phyloP scores from a whole-genome alignment of 2,113 vertebrate genomes.

The Lathamus discolor region DNA sequence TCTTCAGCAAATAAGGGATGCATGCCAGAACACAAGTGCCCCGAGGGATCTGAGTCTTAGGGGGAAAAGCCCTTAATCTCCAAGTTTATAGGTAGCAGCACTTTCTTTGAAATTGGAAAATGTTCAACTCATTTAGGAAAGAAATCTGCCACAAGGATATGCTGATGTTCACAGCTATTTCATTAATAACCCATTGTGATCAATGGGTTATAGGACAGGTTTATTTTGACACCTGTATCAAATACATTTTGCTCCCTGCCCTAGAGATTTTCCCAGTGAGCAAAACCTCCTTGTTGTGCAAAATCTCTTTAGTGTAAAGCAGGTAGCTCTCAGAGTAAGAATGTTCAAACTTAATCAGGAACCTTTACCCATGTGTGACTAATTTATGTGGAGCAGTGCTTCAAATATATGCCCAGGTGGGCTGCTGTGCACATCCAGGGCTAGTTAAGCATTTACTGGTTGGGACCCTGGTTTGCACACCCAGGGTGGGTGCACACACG shows the following conservation, averaged over 20 bases:
- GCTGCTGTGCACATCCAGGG: neutral
- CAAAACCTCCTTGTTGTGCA: neutral
- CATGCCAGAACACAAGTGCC: conserved; percentile 61
- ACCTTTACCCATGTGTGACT: conserved; percentile 28
- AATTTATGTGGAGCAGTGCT: conserved; percentile 40
- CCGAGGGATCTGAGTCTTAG: conserved; percentile 31
- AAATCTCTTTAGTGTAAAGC: neutral
- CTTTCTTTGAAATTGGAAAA: conserved; percentile 63
- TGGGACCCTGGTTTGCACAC: neutral
- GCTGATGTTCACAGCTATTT: conserved; percentile 56
- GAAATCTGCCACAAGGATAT: conserved; percentile 52
- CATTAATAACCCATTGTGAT: conserved; percentile 48
- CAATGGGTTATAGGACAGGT: conserved; percentile 37
- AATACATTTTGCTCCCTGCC: neutral
- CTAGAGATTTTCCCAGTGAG: neutral
- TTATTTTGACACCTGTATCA: conserved; percentile 45
- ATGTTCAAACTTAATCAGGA: conserved; percentile 5
- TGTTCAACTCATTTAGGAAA: conserved; percentile 47
- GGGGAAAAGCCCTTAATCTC: conserved; percentile 63
- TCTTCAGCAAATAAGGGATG: conserved; percentile 64
- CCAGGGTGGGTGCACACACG: neutral
- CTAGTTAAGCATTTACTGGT: conserved; percentile 1
- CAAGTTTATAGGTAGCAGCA: conserved; percentile 58
- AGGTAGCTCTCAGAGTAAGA: neutral
- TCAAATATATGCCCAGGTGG: neutral